These are phyloP conservation scores for Falco novaeseelandiae DNA, from an alignment of 2,797 vertebrate species.

Conservation along the genomic window DNA sequence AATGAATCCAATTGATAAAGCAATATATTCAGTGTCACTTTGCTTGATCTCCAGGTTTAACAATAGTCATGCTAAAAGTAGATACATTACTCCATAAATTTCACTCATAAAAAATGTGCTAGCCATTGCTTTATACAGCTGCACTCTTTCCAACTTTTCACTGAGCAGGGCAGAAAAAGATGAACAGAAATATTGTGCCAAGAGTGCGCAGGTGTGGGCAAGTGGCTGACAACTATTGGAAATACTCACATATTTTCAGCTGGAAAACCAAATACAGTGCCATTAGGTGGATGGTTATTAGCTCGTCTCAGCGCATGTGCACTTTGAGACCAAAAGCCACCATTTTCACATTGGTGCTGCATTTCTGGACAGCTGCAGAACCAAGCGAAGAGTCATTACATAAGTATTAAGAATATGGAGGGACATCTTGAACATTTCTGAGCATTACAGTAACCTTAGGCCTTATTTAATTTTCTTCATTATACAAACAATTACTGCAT, in stretches of 20 bases:
- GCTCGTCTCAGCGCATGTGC: not conserved
- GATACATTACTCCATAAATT: constrained; percentile 85
- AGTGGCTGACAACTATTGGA: not conserved
- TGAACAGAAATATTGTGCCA: constrained; percentile 46
- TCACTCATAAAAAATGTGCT: constrained; percentile 79
- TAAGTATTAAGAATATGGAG: not conserved
- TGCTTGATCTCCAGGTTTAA: constrained; percentile 84
- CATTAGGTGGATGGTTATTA: not conserved
- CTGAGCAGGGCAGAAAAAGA: constrained; percentile 63
- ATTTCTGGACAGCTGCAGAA: not conserved
- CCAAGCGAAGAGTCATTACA: fast-evolving
- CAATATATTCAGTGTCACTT: constrained; percentile 85
- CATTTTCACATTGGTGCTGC: not conserved
- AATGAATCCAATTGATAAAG: constrained; percentile 87
- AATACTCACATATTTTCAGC: not conserved
- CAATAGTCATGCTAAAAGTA: constrained; percentile 85
- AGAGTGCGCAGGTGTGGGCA: constrained; percentile 5
- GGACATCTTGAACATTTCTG: not conserved
- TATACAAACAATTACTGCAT: not conserved
- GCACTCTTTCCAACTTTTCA: constrained; percentile 72
- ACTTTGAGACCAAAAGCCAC: not conserved
- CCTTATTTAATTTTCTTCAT: not conserved
- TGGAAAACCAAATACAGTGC: not conserved
- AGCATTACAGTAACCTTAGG: not conserved
- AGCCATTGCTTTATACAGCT: constrained; percentile 75